Conservation (phyloP, 53 echinoderm and acorn worm genomes). For the Hippasteria phrygiana region DNA sequence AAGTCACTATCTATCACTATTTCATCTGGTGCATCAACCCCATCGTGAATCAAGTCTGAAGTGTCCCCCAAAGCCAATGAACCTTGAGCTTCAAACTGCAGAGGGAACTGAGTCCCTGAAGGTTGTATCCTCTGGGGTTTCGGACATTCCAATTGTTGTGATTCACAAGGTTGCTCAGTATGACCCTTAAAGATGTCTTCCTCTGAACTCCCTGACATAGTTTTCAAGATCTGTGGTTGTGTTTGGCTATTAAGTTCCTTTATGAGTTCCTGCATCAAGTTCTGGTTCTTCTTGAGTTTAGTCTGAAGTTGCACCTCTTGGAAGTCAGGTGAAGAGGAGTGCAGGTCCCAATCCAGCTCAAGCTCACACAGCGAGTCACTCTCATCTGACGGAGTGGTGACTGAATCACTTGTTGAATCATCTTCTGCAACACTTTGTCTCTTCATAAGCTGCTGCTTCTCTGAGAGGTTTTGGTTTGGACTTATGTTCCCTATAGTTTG, state of each 20-base stretch:
- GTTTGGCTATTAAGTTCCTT: slow-evolving; percentile 25
- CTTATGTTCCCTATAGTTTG: neutral
- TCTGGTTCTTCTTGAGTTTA: slow-evolving; percentile 62
- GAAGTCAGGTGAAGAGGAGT: slow-evolving; percentile 51
- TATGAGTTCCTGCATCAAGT: slow-evolving; percentile 50
- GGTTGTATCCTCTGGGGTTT: neutral
- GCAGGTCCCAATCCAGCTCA: slow-evolving; percentile 51
- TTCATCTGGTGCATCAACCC: neutral
- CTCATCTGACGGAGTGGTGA: slow-evolving; percentile 44
- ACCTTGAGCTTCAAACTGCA: neutral
- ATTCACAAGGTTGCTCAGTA: neutral
- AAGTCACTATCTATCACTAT: slow-evolving; percentile 15
- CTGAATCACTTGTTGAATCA: slow-evolving; percentile 44
- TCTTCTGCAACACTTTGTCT: slow-evolving; percentile 11
- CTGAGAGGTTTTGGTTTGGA: neutral
- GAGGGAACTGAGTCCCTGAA: neutral
- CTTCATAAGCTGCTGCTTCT: neutral
- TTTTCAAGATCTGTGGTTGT: neutral
- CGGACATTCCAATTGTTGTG: neutral
- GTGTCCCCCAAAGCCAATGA: neutral
- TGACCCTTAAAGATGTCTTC: neutral
- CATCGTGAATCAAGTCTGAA: neutral
- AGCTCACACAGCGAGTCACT: slow-evolving; percentile 55
- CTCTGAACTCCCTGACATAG: neutral
- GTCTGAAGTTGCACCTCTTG: slow-evolving; percentile 55